Conservation (phyloP, 2,113 vertebrate genomes). For the Clinocottus analis region DNA sequence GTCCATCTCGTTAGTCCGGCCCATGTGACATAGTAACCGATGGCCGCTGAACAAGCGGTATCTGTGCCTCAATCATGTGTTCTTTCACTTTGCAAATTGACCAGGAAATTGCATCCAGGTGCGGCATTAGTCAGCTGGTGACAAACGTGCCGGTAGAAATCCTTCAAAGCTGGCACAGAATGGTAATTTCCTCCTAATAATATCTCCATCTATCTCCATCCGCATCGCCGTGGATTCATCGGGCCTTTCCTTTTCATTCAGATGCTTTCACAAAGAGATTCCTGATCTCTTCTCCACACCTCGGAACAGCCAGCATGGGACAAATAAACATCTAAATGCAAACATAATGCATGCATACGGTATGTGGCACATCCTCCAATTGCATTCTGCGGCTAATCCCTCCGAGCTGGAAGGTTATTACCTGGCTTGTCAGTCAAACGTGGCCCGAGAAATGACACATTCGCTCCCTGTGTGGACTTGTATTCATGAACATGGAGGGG, state of each 20-base stretch:
- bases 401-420: constrained; percentile 53
- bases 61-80: constrained; percentile 24
- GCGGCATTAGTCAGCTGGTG: constrained; percentile 18
- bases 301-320: constrained; percentile 4
- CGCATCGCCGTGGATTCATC: constrained; percentile 21
- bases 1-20: constrained; percentile 27
- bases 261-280: constrained; percentile 14
- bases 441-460: constrained; percentile 39
- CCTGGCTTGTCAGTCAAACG: constrained; percentile 62
- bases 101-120: constrained; percentile 30
- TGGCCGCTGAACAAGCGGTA: constrained; percentile 17
- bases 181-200: constrained; percentile 33
- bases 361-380: constrained; percentile 60
- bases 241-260: constrained; percentile 2
- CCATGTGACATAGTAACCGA: constrained; percentile 48
- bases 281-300: constrained; percentile 16
- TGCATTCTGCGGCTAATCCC: constrained; percentile 65
- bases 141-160: constrained; percentile 14
- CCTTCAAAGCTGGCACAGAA: neutral
- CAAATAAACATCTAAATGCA: constrained; percentile 34
- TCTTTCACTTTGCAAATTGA: constrained; percentile 30
- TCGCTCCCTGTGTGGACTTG: too few relatives aligned
- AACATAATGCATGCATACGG: constrained; percentile 57
- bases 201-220: constrained; percentile 22
- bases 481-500: constrained; percentile 52